Percentiles rank a stretch among this genome's conserved stretches.
These are phyloP conservation scores for Drosophila sechellia DNA, from an alignment of 1,140 invertebrate species.

Conservation along the genomic window DNA sequence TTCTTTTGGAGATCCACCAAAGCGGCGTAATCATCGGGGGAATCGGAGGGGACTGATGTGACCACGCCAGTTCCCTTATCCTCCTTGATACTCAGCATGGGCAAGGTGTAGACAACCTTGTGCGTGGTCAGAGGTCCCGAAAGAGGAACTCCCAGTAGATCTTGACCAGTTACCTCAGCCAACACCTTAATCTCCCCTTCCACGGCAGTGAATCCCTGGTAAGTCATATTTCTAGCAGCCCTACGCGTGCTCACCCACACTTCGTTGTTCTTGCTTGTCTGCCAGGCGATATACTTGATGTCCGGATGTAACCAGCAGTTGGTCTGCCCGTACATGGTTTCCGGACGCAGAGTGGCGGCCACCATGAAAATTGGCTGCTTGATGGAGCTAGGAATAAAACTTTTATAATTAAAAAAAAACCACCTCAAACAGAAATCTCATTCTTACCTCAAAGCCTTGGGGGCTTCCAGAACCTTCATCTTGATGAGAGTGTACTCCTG, in stretches of 20 bases:
- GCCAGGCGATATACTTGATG: slow-evolving; percentile 95
- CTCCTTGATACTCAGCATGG: slow-evolving; percentile 99
- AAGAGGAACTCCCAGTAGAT: slow-evolving; percentile 92
- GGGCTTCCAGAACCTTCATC: slow-evolving; percentile 92
- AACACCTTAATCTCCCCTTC: slow-evolving; percentile 92
- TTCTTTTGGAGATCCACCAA: slow-evolving; percentile 98
- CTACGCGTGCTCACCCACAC: slow-evolving; percentile 95
- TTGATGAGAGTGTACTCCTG: slow-evolving; percentile 99
- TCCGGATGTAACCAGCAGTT: slow-evolving; percentile 99
- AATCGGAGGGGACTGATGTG: slow-evolving; percentile 99
- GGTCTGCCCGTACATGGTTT: slow-evolving; percentile 99
- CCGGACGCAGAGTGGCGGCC: slow-evolving; percentile 98
- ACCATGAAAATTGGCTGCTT: slow-evolving; percentile 87
- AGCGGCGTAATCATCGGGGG: slow-evolving; percentile 99
- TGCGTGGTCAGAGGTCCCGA: slow-evolving; percentile 93
- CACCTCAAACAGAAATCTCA: too few relatives aligned
- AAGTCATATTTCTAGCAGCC: slow-evolving; percentile 97
- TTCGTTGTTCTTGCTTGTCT: slow-evolving; percentile 88
- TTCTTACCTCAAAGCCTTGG: slow-evolving; percentile 88
- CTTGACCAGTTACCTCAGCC: slow-evolving; percentile 89
- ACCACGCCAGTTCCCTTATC: slow-evolving; percentile 99
- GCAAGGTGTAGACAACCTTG: slow-evolving; percentile 95
- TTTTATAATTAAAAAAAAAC: not conserved
- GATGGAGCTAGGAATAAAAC: slow-evolving; percentile 26
- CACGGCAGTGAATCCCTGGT: slow-evolving; percentile 94